Evolutionary conservation across 1,140 invertebrate genomes (phyloP).

Genomic region (Orchestia grillus): DNA sequence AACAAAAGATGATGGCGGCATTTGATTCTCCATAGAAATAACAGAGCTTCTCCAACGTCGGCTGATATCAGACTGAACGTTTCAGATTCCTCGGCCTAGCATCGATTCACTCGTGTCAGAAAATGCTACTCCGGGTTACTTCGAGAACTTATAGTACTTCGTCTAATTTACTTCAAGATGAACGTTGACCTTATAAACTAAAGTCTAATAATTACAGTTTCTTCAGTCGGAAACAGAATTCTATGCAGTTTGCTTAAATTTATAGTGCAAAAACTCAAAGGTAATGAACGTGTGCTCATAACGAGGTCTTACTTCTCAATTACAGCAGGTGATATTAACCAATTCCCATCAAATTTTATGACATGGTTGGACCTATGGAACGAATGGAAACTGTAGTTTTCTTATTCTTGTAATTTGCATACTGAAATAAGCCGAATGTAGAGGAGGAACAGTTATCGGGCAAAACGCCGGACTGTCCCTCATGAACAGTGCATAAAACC

Average conservation of each 20-base stretch:
- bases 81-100: not conserved
- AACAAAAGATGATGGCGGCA: not conserved
- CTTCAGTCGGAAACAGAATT: not conserved
- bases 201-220: not conserved
- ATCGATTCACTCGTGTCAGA: not conserved
- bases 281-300: not conserved
- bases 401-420: not conserved
- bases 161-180: not conserved
- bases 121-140: not conserved
- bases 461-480: no score
- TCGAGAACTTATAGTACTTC: not conserved
- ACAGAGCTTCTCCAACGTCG: not conserved
- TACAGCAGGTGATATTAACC: not conserved
- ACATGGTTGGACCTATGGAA: not conserved
- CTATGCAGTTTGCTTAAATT: not conserved
- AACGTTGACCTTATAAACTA: not conserved
- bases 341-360: not conserved
- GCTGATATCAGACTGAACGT: not conserved
- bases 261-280: not conserved
- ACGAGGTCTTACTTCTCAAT: not conserved
- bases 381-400: not conserved
- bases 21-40: not conserved
- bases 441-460: not conserved
- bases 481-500: no score
- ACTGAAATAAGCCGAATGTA: not conserved